Conservation (phyloP, 2,113 vertebrate genomes). For the Malurus elegans region DNA sequence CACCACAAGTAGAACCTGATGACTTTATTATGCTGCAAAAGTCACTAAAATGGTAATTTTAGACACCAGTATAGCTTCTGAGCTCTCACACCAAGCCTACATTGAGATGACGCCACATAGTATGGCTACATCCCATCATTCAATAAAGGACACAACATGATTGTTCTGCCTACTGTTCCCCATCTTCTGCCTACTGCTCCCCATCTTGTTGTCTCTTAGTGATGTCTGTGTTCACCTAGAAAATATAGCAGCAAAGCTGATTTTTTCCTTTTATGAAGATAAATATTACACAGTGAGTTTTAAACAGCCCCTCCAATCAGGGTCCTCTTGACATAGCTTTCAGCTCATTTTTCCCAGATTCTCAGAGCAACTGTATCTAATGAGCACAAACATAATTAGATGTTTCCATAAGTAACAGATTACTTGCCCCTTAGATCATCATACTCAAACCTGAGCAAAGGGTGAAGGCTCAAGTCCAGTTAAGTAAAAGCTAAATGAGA, state of each 20-base stretch:
- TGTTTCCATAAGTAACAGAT: background rate
- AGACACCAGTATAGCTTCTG: background rate
- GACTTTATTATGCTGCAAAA: background rate
- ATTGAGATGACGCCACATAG: background rate
- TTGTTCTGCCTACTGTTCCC: background rate
- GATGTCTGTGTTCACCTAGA: background rate
- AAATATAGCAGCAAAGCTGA: background rate
- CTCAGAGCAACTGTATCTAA: background rate
- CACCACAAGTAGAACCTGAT: background rate
- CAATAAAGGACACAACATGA: background rate
- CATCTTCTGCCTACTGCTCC: background rate
- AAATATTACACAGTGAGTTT: background rate
- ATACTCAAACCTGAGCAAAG: background rate
- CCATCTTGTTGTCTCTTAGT: background rate
- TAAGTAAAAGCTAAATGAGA: background rate
- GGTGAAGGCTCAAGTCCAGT: background rate
- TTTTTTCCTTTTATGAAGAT: background rate
- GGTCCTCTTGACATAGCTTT: background rate
- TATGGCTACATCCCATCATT: background rate
- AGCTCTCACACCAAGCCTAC: background rate
- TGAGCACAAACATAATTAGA: background rate
- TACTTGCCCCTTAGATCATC: background rate
- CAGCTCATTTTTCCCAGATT: background rate
- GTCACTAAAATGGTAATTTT: background rate
- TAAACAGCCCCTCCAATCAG: conserved; percentile 8